Base-by-base conservation (phyloP, 2,113 vertebrate species). In the Rhea pennata region DNA sequence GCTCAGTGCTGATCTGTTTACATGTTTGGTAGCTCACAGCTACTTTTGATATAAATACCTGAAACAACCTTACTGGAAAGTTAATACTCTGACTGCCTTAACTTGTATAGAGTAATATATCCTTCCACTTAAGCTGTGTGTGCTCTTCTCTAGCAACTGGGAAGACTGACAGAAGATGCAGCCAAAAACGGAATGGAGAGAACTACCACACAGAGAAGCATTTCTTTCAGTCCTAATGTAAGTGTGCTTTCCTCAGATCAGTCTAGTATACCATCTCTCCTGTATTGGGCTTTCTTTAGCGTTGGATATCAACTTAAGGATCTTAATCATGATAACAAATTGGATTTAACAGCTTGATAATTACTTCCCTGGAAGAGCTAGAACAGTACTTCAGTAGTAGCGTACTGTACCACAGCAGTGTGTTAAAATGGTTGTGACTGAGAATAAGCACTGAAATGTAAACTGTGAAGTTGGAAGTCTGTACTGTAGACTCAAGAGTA, bases 161-260 rank as follows among this genome's bases (percentile, higher is more conserved):
- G 75, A 84, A 93, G 90, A 23, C 69, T 75, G 17, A 95, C 59
- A 27, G 97, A 97, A 94, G 93, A 96, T 44, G 10, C 6, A 90
- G 61, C 36, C 86, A 96, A 54, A 96, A 95, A 36, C 24, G 85
- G 42, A 31, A 10, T 26, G 94, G 97, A 97, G 82, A 96, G 96
- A 66, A 42, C 91, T 44, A 39, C 87, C 20, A 15, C 96, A 46
- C 93, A 84, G 51, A 98, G 90, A 73, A 97, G 91, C 97, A 97
- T 97, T 94, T 95, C 96, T 80, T 97, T 97, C 91, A 98, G 95
- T 62, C 83, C 95, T 73, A 95, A 97, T 7, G 96, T 98, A 83
- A 97, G 97, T 98, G 81, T 21, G 12, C 8, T 8, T 36, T 7
- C 20, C 51, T 15, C 15, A 10, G 15, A 1, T 19, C 42, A 4